A percentile compares a stretch with the other conserved stretches of the same genome.
phyloP scores from a whole-genome alignment of 2,113 vertebrate genomes.

The Takifugu flavidus region DNA sequence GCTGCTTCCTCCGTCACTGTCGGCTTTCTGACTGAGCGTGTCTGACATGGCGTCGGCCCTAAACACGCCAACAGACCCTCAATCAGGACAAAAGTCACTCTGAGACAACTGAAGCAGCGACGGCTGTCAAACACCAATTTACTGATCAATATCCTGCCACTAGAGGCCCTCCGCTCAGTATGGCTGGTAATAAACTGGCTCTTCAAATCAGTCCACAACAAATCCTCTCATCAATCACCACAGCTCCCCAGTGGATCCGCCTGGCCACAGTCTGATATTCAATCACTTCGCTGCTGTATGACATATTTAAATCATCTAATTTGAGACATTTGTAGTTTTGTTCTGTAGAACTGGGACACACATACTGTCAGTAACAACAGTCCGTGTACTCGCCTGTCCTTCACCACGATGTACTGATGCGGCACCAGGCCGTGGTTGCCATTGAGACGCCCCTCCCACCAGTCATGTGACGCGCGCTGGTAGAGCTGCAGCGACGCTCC shows the following conservation, averaged over 20 bases:
- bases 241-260: not conserved
- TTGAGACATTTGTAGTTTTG: too few relatives aligned
- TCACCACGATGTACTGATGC: slow-evolving; percentile 95
- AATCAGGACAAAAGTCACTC: slow-evolving; percentile 6
- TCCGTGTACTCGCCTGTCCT: slow-evolving; percentile 85
- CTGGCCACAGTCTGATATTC: too few relatives aligned
- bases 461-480: slow-evolving; percentile 95
- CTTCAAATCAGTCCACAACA: slow-evolving; percentile 9
- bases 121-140: slow-evolving; percentile 12
- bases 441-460: slow-evolving; percentile 97
- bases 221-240: slow-evolving; percentile 25
- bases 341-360: too few relatives aligned
- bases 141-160: slow-evolving; percentile 27
- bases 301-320: too few relatives aligned
- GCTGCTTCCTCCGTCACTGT: slow-evolving; percentile 80
- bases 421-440: slow-evolving; percentile 91
- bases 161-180: slow-evolving; percentile 15
- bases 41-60: slow-evolving; percentile 93
- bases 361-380: not conserved
- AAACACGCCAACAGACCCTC: slow-evolving; percentile 34
- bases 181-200: slow-evolving; percentile 20
- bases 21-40: slow-evolving; percentile 88
- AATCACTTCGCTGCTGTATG: too few relatives aligned
- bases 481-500: slow-evolving; percentile 91
- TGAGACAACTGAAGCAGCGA: too few relatives aligned